phyloP scores from a whole-genome alignment of 37 sponge, comb jelly and placozoan genomes.

The Crambe crambe region DNA sequence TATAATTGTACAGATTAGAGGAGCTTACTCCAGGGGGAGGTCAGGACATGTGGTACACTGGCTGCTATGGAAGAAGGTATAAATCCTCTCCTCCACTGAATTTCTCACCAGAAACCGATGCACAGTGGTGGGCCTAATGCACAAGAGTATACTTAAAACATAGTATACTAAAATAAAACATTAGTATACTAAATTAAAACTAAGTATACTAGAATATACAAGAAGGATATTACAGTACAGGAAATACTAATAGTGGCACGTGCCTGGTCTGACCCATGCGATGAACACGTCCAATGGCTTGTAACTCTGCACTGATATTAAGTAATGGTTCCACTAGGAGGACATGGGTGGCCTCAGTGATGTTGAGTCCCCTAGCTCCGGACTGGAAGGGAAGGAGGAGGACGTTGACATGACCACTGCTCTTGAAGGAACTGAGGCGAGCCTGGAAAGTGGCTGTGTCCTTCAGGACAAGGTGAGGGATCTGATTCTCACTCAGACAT shows the following conservation, averaged over 20 bases:
- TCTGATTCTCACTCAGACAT: constrained; percentile 46
- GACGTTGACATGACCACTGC: constrained; percentile 40
- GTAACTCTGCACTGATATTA: constrained; percentile 73
- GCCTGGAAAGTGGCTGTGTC: constrained; percentile 26
- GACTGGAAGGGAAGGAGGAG: constrained; percentile 69
- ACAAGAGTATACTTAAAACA: background rate
- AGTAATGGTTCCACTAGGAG: constrained; percentile 81
- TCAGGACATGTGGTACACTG: background rate
- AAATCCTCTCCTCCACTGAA: constrained; percentile 66
- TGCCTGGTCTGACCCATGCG: constrained; percentile 89
- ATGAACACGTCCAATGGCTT: constrained; percentile 86
- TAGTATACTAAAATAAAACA: background rate
- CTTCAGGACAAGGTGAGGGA: constrained; percentile 9
- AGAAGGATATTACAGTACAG: background rate
- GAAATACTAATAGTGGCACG: no score
- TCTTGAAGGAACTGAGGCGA: constrained; percentile 60
- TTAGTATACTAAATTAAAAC: no score
- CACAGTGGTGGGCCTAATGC: constrained; percentile 14
- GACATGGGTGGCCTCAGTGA: constrained; percentile 89
- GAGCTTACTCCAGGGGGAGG: background rate
- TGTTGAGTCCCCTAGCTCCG: constrained; percentile 87
- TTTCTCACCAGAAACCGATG: constrained; percentile 54
- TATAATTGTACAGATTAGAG: no score
- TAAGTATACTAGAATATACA: no score
- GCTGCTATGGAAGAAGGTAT: constrained; percentile 15